These are phyloP conservation scores for Columbina picui DNA, from an alignment of 2,113 vertebrate genomes.

Conservation along the genomic window DNA sequence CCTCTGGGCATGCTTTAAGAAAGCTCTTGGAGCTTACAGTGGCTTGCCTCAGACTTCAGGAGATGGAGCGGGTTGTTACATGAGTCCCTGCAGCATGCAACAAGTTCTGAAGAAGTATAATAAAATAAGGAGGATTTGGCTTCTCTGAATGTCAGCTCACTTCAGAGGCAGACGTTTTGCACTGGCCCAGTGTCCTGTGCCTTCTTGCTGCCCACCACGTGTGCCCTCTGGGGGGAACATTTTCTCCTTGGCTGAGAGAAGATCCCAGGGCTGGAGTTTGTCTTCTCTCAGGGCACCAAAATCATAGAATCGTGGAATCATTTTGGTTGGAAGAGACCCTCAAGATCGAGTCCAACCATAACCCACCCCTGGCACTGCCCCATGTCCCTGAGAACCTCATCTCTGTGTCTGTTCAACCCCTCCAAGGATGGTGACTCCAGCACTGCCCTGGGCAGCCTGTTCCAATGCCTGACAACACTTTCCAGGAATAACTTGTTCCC, in stretches of 20 bases:
- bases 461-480: no score
- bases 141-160: background rate
- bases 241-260: background rate
- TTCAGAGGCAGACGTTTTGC: background rate
- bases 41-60: background rate
- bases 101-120: background rate
- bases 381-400: no score
- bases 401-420: no score
- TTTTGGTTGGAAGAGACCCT: no score
- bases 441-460: no score
- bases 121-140: background rate
- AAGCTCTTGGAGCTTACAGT: background rate
- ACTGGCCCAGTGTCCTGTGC: background rate
- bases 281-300: background rate
- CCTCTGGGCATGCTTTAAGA: background rate
- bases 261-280: background rate
- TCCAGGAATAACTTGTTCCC: no score
- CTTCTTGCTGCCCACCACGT: background rate
- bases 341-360: no score
- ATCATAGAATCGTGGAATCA: no score
- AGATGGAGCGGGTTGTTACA: background rate
- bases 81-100: background rate
- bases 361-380: no score
- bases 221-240: fast-evolving
- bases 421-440: no score